These are phyloP conservation scores for Odocoileus virginianus DNA, from an alignment of 2,113 vertebrate genomes.

Conservation along the genomic window DNA sequence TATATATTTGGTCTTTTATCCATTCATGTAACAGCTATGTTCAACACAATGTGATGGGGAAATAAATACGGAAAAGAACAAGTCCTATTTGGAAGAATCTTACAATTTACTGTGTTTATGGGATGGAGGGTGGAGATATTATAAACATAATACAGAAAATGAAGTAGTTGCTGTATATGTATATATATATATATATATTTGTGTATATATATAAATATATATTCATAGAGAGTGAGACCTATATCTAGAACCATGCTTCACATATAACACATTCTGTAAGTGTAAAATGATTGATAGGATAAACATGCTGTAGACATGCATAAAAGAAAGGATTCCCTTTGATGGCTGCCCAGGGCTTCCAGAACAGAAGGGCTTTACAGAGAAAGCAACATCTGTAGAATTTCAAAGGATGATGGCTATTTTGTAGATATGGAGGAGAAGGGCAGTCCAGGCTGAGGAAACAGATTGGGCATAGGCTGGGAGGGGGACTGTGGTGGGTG, in stretches of 20 bases:
- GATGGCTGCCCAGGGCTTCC: neutral
- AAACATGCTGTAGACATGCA: neutral
- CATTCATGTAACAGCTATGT: neutral
- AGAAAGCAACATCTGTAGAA: neutral
- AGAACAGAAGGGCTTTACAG: conserved; percentile 20
- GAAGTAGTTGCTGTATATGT: neutral
- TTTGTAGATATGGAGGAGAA: neutral
- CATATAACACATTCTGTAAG: neutral
- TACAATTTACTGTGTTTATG: conserved; percentile 12
- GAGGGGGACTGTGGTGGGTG: rapidly evolving
- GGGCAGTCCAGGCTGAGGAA: neutral
- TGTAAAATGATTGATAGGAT: conserved; percentile 43
- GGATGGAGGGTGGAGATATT: neutral
- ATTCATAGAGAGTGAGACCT: neutral
- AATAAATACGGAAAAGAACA: conserved; percentile 21
- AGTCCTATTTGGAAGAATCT: neutral
- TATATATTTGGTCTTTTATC: neutral
- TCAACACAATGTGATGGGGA: neutral
- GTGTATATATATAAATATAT: neutral
- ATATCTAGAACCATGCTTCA: neutral
- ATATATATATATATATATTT: neutral
- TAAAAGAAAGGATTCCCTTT: conserved; percentile 34
- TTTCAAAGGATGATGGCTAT: neutral
- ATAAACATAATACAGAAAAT: conserved; percentile 41
- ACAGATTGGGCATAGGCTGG: neutral